Conservation (phyloP, 37 sponge, comb jelly and placozoan species). For the Ianthella basta region DNA sequence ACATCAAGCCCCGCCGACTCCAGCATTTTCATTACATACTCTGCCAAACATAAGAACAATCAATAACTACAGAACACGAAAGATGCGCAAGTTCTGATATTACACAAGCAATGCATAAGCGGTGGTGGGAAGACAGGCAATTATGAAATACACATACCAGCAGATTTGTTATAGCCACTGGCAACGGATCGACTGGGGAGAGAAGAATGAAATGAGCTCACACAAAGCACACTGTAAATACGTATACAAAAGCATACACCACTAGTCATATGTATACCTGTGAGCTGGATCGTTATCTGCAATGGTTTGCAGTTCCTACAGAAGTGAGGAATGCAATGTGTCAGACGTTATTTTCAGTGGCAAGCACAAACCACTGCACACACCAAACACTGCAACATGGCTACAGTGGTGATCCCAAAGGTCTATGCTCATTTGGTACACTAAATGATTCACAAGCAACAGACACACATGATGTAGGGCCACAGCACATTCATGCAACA, state of each 20-base stretch:
- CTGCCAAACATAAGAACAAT: background rate
- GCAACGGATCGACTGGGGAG: conserved; percentile 65
- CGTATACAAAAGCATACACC: background rate
- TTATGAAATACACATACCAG: conserved; percentile 47
- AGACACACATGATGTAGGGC: too few relatives aligned
- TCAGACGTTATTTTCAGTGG: background rate
- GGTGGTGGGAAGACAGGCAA: background rate
- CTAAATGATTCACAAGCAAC: too few relatives aligned
- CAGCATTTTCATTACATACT: background rate
- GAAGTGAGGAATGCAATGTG: background rate
- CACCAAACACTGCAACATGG: too few relatives aligned
- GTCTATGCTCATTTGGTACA: too few relatives aligned
- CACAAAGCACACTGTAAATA: too few relatives aligned
- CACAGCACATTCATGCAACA: too few relatives aligned
- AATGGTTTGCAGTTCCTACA: conserved; percentile 41
- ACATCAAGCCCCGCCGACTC: background rate
- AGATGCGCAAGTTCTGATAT: too few relatives aligned
- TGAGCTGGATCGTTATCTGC: background rate
- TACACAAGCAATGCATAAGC: background rate
- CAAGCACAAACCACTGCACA: background rate
- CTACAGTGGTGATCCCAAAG: too few relatives aligned
- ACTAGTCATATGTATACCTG: background rate
- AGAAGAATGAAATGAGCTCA: too few relatives aligned
- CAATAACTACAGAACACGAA: background rate
- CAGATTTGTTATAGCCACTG: conserved; percentile 69